Conservation (phyloP, 1,140 invertebrate species). For the Drosophila oshimai region DNA sequence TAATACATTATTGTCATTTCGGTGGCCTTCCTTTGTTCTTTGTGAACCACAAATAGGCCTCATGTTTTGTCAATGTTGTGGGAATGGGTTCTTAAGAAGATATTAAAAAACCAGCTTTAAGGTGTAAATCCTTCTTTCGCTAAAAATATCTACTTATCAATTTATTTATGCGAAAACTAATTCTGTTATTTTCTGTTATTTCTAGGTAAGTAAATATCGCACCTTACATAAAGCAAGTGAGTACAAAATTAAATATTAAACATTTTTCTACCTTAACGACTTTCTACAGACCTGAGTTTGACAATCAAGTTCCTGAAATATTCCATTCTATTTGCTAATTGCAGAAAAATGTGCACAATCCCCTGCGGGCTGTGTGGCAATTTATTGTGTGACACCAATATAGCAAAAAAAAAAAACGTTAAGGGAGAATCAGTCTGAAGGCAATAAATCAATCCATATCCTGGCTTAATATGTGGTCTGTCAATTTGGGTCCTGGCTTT, state of each 20-base stretch:
- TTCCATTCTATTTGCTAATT: not conserved
- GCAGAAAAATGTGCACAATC: not conserved
- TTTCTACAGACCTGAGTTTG: not conserved
- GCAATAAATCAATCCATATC: slow-evolving; percentile 62
- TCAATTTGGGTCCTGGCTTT: not conserved
- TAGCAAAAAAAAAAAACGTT: not conserved
- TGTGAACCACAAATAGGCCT: not conserved
- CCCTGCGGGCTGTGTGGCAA: not conserved
- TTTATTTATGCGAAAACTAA: not conserved
- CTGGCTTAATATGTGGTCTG: slow-evolving; percentile 38
- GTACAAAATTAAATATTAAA: not conserved
- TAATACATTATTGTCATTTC: slow-evolving; percentile 3
- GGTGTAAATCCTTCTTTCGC: too few relatives aligned
- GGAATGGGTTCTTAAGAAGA: not conserved
- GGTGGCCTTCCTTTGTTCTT: not conserved
- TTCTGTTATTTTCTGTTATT: not conserved
- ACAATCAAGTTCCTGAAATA: not conserved
- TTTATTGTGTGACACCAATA: not conserved
- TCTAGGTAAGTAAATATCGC: not conserved
- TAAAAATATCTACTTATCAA: too few relatives aligned
- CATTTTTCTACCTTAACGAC: not conserved
- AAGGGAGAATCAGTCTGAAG: not conserved
- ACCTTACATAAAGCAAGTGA: not conserved
- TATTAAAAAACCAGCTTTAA: not conserved
- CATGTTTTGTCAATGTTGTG: not conserved